These are phyloP conservation scores for Mormyrus iriodes DNA, from an alignment of 2,113 vertebrate genomes.

Conservation along the genomic window DNA sequence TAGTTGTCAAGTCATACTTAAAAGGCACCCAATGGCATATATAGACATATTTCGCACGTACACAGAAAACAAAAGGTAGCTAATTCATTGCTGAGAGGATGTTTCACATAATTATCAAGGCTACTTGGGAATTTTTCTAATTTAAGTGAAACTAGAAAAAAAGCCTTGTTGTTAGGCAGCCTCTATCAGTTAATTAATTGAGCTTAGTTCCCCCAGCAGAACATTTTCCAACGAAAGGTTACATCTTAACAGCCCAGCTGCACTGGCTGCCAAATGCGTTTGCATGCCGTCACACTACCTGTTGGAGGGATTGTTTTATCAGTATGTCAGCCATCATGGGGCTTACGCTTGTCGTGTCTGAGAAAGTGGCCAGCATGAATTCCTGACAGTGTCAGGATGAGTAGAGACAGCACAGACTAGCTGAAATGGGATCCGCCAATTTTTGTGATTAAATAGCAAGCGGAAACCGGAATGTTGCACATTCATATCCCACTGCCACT, in stretches of 20 bases:
- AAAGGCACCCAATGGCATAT: not conserved
- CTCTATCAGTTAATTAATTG: constrained; percentile 45
- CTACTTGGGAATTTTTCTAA: constrained; percentile 48
- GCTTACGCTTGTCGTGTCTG: not conserved
- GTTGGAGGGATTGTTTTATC: not conserved
- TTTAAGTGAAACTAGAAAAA: constrained; percentile 41
- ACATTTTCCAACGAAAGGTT: constrained; percentile 32
- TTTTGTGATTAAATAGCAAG: not conserved
- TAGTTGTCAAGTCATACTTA: constrained; percentile 14
- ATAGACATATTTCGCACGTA: constrained; percentile 16
- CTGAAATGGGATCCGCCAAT: not conserved
- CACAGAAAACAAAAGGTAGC: constrained; percentile 15
- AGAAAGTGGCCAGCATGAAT: not conserved
- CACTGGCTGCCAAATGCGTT: constrained; percentile 33
- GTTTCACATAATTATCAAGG: constrained; percentile 36
- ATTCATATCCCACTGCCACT: not conserved
- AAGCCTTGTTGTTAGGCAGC: constrained; percentile 26
- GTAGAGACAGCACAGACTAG: not conserved
- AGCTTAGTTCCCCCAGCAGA: constrained; percentile 20
- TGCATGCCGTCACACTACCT: constrained; percentile 27
- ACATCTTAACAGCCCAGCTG: constrained; percentile 24
- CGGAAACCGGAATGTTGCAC: not conserved
- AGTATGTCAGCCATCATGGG: not conserved
- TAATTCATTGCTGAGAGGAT: constrained; percentile 19
- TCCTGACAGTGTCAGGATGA: not conserved